Percentiles rank a stretch among this genome's conserved stretches.
phyloP scores from a whole-genome alignment of 2,797 vertebrate species.

The Poeciliopsis turneri region DNA sequence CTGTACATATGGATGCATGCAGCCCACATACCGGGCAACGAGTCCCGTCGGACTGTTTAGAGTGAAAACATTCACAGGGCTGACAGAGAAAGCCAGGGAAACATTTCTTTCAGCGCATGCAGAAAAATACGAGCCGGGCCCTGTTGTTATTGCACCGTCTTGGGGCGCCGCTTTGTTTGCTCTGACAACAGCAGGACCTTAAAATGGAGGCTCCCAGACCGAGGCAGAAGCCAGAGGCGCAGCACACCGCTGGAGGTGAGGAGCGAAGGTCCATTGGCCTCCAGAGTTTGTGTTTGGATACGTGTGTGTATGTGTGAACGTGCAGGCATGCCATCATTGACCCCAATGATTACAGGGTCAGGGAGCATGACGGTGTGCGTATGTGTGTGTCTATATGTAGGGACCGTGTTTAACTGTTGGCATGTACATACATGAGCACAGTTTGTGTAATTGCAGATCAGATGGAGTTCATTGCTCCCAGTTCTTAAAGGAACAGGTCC shows the following conservation, averaged over 20 bases:
- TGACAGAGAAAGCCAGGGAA: slow-evolving; percentile 79
- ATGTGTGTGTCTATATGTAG: slow-evolving; percentile 17
- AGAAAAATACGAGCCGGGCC: slow-evolving; percentile 78
- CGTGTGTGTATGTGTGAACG: slow-evolving; percentile 49
- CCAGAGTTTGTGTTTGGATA: slow-evolving; percentile 51
- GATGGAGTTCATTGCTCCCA: slow-evolving; percentile 45
- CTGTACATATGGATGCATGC: slow-evolving; percentile 50
- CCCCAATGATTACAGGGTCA: slow-evolving; percentile 76
- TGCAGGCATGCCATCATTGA: slow-evolving; percentile 71
- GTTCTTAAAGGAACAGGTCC: slow-evolving; percentile 51
- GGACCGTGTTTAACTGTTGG: slow-evolving; percentile 24
- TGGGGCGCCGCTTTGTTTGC: slow-evolving; percentile 79
- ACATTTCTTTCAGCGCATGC: slow-evolving; percentile 80
- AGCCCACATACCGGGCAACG: slow-evolving; percentile 66
- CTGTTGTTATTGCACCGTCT: slow-evolving; percentile 76
- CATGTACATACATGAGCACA: slow-evolving; percentile 29
- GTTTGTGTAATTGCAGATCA: slow-evolving; percentile 51
- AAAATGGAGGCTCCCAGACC: slow-evolving; percentile 73
- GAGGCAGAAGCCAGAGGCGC: slow-evolving; percentile 72
- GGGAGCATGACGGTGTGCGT: slow-evolving; percentile 47
- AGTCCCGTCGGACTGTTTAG: slow-evolving; percentile 75
- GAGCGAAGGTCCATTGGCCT: slow-evolving; percentile 66
- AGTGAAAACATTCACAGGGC: slow-evolving; percentile 81
- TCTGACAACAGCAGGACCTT: slow-evolving; percentile 81
- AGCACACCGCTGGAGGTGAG: slow-evolving; percentile 69